Conservation (phyloP, 2,113 vertebrate genomes). For the Tyrannus savana region DNA sequence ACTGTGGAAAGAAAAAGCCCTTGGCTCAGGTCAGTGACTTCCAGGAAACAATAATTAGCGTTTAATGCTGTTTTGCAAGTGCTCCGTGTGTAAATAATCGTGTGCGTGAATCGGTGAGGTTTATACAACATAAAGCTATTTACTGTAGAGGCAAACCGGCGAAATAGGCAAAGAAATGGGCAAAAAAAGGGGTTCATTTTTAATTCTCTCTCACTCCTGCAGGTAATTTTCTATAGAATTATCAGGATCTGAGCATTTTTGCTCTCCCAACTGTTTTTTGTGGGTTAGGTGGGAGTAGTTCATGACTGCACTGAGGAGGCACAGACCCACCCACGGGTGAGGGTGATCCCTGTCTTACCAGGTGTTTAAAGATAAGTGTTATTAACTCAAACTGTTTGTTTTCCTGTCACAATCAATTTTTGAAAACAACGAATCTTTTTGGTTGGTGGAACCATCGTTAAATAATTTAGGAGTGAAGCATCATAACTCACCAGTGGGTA, state of each 20-base stretch:
- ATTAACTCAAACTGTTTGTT: neutral
- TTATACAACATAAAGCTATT: neutral
- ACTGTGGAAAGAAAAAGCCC: neutral
- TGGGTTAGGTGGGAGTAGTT: neutral
- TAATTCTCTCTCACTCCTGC: neutral
- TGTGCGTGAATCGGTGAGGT: no score
- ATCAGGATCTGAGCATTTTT: neutral
- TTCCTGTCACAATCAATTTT: neutral
- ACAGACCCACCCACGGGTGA: neutral
- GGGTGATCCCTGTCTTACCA: neutral
- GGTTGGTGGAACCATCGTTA: neutral
- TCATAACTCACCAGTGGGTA: neutral
- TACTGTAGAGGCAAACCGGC: neutral
- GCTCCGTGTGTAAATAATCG: neutral
- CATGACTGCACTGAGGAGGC: fast-evolving
- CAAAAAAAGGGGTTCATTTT: neutral
- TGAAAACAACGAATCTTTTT: neutral
- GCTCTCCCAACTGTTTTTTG: neutral
- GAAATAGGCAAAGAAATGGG: neutral
- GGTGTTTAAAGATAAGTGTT: neutral
- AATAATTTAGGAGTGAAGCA: neutral
- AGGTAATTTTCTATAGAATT: neutral
- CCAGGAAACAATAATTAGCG: neutral
- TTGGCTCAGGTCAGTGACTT: slow-evolving; percentile 66
- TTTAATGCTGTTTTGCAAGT: neutral